phyloP scores from a whole-genome alignment of 2,888 invertebrate species.

The Thymelicus acteon region DNA sequence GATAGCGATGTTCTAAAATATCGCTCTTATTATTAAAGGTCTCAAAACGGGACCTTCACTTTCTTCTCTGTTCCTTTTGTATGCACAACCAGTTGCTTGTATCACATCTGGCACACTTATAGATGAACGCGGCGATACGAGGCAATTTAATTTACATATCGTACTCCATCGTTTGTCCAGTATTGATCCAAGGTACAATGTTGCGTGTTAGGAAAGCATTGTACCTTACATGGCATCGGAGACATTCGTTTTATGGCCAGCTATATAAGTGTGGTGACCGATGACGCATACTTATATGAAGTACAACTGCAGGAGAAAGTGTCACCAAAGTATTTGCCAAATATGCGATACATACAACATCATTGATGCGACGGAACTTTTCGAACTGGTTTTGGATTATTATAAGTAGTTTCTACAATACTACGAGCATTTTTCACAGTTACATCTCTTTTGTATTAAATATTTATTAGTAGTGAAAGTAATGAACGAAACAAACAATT shows the following conservation, averaged over 20 bases:
- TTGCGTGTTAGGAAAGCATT: constrained; percentile 3
- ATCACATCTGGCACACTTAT: constrained; percentile 60
- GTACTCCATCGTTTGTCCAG: constrained; percentile 44
- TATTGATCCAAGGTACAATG: not conserved
- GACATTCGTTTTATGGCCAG: not conserved
- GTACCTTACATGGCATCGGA: constrained; percentile 7
- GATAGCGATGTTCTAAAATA: constrained; percentile 43
- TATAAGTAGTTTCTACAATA: not conserved
- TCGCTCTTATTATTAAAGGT: constrained; percentile 47
- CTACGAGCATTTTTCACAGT: too few species aligned
- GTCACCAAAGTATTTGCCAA: constrained; percentile 51
- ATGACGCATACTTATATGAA: constrained; percentile 50
- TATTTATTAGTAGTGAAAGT: too few species aligned
- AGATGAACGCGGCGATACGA: constrained; percentile 11
- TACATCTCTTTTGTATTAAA: too few species aligned
- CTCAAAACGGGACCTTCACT: constrained; percentile 60
- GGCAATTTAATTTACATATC: constrained; percentile 41
- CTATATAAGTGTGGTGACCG: constrained; percentile 41
- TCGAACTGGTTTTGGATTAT: constrained; percentile 9
- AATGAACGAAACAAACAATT: too few species aligned
- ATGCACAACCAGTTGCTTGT: constrained; percentile 59
- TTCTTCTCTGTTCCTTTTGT: constrained; percentile 66
- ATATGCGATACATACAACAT: too few species aligned
- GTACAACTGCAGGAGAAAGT: constrained; percentile 57
- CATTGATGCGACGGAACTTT: constrained; percentile 12